phyloP scores from a whole-genome alignment of 2,797 vertebrate species.

The Dendrocincla fuliginosa region DNA sequence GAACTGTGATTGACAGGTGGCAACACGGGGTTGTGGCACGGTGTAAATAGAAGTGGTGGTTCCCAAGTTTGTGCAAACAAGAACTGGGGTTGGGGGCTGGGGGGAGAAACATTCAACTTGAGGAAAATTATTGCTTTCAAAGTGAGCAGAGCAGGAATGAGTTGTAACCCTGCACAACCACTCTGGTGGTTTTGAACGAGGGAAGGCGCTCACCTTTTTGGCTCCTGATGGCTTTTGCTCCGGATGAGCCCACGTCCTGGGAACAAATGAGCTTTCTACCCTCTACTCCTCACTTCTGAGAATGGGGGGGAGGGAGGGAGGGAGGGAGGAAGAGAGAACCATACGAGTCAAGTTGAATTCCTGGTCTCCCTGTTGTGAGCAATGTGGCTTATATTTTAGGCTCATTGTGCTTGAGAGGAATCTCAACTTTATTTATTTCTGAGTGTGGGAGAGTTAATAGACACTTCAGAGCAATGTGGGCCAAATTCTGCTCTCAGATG shows the following conservation, averaged over 20 bases:
- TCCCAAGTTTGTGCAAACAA: not conserved
- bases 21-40: fast-evolving
- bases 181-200: not conserved
- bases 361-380: not conserved
- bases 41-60: not conserved
- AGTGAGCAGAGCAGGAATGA: not conserved
- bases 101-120: not conserved
- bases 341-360: not conserved
- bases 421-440: not conserved
- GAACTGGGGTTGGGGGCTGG: not conserved
- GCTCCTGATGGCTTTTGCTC: not conserved
- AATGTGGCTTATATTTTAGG: not conserved
- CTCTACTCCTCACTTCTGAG: not conserved
- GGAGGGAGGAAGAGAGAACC: not conserved
- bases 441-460: not conserved
- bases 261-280: not conserved
- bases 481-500: not conserved
- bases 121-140: not conserved
- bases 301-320: not conserved
- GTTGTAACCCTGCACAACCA: fast-evolving
- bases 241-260: not conserved
- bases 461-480: not conserved
- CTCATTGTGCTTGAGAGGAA: not conserved
- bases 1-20: not conserved
- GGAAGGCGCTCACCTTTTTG: fast-evolving